phyloP scores from a whole-genome alignment of 2,888 invertebrate species.

The Microplitis manilae region DNA sequence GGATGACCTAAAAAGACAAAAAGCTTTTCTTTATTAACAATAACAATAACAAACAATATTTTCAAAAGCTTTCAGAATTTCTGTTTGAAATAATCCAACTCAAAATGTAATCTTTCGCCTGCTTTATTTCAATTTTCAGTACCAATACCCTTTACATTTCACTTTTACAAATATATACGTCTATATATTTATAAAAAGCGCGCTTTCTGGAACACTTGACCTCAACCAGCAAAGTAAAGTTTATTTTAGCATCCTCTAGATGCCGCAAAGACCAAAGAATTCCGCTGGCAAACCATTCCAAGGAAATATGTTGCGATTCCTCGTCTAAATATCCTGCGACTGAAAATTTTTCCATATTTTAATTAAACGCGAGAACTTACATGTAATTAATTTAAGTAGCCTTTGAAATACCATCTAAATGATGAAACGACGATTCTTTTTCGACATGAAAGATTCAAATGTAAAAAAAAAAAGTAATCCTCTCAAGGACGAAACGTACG shows the following conservation, averaged over 20 bases:
- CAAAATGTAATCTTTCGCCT: neutral
- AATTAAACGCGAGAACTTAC: neutral
- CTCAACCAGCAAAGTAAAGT: slow-evolving; percentile 31
- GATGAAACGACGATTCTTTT: neutral
- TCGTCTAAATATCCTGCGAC: neutral
- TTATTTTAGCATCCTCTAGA: slow-evolving; percentile 44
- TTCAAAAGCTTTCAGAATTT: neutral
- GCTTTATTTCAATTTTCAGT: too few relatives aligned
- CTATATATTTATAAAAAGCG: slow-evolving; percentile 29
- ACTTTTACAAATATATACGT: neutral
- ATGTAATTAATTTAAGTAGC: neutral
- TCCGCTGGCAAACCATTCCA: neutral
- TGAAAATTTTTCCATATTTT: neutral
- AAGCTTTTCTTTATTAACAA: neutral
- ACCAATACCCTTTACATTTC: too few relatives aligned
- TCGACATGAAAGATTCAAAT: neutral
- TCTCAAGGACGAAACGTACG: neutral
- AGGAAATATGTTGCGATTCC: neutral
- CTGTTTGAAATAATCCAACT: neutral
- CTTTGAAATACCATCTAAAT: neutral
- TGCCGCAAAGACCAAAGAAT: slow-evolving; percentile 15
- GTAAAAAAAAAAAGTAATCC: neutral
- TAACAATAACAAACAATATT: neutral
- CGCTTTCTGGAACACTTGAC: slow-evolving; percentile 46
- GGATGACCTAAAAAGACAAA: neutral